These are phyloP conservation scores for Setophaga petechia DNA, from an alignment of 2,113 vertebrate genomes.

Conservation along the genomic window DNA sequence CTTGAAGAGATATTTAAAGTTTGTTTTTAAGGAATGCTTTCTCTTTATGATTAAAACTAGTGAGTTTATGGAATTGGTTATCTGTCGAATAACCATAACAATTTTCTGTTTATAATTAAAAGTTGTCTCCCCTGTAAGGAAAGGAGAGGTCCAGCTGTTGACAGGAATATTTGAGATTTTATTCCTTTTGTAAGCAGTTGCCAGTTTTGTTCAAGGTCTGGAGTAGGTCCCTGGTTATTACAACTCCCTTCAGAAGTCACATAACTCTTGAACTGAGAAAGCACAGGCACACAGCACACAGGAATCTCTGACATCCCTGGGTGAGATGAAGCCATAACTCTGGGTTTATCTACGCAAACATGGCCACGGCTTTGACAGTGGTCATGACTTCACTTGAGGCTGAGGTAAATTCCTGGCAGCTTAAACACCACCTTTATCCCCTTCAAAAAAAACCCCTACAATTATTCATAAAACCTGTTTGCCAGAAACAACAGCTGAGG, in stretches of 20 bases:
- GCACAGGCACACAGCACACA: neutral
- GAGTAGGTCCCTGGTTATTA: neutral
- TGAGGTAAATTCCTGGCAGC: neutral
- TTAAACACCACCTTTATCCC: neutral
- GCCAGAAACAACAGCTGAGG: neutral
- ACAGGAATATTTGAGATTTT: neutral
- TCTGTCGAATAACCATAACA: neutral
- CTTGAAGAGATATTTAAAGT: neutral
- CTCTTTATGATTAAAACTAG: neutral
- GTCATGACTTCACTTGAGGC: neutral
- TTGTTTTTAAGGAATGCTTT: neutral
- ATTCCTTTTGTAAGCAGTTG: neutral
- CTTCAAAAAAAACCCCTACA: neutral
- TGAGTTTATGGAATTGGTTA: neutral
- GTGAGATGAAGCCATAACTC: neutral
- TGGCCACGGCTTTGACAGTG: neutral
- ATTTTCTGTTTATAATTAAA: neutral
- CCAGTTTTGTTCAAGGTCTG: neutral
- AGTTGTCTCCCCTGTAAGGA: neutral
- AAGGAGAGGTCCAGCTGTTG: neutral
- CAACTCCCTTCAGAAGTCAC: neutral
- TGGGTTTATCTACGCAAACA: neutral
- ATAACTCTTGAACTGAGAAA: neutral
- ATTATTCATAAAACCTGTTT: slow-evolving; percentile 2
- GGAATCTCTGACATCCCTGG: neutral